phyloP scores from a whole-genome alignment of 2,797 vertebrate species.

The Takifugu ocellatus region DNA sequence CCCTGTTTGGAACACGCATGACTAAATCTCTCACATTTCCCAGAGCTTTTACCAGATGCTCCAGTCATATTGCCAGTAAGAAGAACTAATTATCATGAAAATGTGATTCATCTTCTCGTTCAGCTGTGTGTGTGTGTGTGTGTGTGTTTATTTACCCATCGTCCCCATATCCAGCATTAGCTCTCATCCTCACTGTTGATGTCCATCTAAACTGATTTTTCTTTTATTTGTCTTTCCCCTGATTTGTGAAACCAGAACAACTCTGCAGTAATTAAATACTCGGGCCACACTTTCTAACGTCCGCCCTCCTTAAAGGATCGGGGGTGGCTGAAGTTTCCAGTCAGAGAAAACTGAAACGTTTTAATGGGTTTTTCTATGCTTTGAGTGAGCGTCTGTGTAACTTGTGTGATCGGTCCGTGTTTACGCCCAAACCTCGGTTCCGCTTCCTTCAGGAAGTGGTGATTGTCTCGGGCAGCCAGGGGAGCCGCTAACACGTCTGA shows the following conservation, averaged over 20 bases:
- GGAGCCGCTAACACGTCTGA: conserved; percentile 9
- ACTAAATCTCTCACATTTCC: too few species aligned
- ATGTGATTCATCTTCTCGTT: too few species aligned
- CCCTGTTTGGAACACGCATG: too few species aligned
- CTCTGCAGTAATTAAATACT: conserved; percentile 42
- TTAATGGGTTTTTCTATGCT: neutral
- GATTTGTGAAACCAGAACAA: conserved; percentile 1
- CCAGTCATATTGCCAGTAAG: too few species aligned
- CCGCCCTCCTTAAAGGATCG: conserved; percentile 24
- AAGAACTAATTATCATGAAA: too few species aligned
- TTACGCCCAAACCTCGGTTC: conserved; percentile 7
- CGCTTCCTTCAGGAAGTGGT: neutral
- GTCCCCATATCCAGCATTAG: conserved; percentile 21
- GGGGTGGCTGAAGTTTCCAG: conserved; percentile 7
- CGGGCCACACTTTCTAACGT: conserved; percentile 33
- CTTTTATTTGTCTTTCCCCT: conserved; percentile 21
- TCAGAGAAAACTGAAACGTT: conserved; percentile 9
- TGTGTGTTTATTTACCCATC: too few species aligned
- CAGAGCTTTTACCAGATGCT: too few species aligned
- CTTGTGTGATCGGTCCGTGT: neutral
- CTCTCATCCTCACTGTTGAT: conserved; percentile 27
- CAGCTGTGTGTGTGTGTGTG: too few species aligned
- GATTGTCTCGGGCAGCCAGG: neutral
- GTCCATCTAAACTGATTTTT: conserved; percentile 44
- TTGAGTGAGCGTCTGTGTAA: neutral